Conservation (phyloP, 2,888 invertebrate species). For the Drosophila seclusa region DNA sequence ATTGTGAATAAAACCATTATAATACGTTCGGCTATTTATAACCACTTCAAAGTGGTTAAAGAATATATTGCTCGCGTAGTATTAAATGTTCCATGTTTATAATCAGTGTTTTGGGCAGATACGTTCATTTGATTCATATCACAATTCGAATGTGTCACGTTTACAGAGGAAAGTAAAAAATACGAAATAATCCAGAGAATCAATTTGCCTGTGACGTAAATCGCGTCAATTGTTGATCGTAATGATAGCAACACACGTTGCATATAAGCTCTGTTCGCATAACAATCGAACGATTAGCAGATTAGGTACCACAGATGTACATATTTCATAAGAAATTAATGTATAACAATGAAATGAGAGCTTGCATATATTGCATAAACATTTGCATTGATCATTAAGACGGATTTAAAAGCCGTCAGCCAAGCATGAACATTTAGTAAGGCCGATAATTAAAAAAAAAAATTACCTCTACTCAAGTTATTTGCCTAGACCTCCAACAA, state of each 20-base stretch:
- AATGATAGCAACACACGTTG: not conserved
- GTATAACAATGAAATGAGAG: not conserved
- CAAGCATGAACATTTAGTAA: conserved; percentile 17
- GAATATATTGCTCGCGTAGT: conserved; percentile 8
- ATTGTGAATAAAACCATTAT: conserved; percentile 16
- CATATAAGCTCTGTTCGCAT: not conserved
- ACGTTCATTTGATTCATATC: conserved; percentile 42
- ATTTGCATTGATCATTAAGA: conserved; percentile 21
- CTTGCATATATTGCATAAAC: not conserved
- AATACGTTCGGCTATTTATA: conserved; percentile 33
- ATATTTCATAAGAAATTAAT: not conserved
- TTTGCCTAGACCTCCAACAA: not conserved
- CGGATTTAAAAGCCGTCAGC: conserved; percentile 10
- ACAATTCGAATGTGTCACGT: conserved; percentile 19
- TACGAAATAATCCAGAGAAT: not conserved
- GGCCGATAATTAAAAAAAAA: not conserved
- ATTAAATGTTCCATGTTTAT: conserved; percentile 8
- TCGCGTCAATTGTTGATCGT: conserved; percentile 1
- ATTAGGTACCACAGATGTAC: not conserved
- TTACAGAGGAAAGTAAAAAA: conserved; percentile 12
- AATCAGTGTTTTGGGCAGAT: conserved; percentile 15
- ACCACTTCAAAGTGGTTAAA: conserved; percentile 38
- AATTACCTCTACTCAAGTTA: not conserved
- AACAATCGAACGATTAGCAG: not conserved
- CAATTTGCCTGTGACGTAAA: conserved; percentile 29